A percentile compares a stretch with the other conserved stretches of the same genome.
phyloP scores from a whole-genome alignment of 1,140 invertebrate species.

The Neoseiulus cucumeris region DNA sequence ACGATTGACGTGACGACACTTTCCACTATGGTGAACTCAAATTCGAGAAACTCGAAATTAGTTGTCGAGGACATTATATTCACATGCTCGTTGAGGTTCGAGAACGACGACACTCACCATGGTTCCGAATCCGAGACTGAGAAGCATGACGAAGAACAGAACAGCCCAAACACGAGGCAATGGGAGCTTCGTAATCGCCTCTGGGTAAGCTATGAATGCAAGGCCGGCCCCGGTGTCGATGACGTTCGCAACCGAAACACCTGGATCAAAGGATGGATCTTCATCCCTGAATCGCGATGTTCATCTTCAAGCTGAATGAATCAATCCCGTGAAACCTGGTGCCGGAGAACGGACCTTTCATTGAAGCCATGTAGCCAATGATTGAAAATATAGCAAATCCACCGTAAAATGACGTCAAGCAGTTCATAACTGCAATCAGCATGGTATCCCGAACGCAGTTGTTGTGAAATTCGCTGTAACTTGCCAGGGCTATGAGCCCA shows the following conservation, averaged over 20 bases:
- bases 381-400: constrained; percentile 58
- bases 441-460: constrained; percentile 39
- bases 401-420: constrained; percentile 48
- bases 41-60: neutral
- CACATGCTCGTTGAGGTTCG: neutral
- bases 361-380: constrained; percentile 46
- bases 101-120: constrained; percentile 14
- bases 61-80: neutral
- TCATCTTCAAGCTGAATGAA: neutral
- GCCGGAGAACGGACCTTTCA: neutral
- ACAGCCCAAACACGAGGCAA: constrained; percentile 26
- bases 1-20: constrained; percentile 19
- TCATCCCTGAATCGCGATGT: neutral
- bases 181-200: constrained; percentile 27
- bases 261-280: constrained; percentile 8
- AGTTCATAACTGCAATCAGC: constrained; percentile 39
- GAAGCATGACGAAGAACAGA: constrained; percentile 28
- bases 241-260: constrained; percentile 13
- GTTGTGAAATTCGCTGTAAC: constrained; percentile 49
- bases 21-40: constrained; percentile 20
- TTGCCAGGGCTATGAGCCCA: constrained; percentile 46
- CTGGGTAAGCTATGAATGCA: constrained; percentile 26
- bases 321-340: no score
- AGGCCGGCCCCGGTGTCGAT: constrained; percentile 17
- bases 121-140: constrained; percentile 26